Conservation (phyloP, 2,113 vertebrate genomes). For the Grallaria varia region DNA sequence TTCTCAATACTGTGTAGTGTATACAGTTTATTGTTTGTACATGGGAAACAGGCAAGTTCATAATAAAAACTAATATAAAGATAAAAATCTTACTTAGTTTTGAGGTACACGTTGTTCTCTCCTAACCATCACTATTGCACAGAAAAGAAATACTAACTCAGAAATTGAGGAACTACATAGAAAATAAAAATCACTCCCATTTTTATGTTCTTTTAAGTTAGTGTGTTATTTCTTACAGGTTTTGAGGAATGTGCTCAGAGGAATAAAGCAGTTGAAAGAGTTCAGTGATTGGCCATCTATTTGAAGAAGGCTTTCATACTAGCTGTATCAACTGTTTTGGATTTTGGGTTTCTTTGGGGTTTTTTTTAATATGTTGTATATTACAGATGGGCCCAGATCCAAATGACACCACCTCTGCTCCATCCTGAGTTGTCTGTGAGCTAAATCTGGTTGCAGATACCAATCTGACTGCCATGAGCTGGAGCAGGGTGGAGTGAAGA, state of each 20-base stretch:
- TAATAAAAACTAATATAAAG: neutral
- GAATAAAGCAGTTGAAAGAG: neutral
- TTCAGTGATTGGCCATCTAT: neutral
- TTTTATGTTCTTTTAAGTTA: neutral
- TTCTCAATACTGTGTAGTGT: neutral
- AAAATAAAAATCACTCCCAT: neutral
- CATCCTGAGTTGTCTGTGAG: neutral
- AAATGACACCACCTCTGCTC: neutral
- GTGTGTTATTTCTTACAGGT: neutral
- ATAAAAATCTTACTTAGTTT: neutral
- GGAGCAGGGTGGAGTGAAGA: neutral
- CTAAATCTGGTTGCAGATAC: constrained; percentile 17
- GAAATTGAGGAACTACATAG: neutral
- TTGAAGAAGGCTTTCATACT: neutral
- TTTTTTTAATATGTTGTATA: neutral
- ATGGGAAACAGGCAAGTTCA: neutral
- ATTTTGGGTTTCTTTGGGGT: neutral
- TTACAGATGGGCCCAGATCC: neutral
- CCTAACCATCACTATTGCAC: neutral
- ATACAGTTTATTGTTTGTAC: neutral
- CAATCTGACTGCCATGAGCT: neutral
- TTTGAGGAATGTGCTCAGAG: neutral
- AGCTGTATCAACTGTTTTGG: neutral
- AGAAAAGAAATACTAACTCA: neutral
- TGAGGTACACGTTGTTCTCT: neutral